phyloP scores from a whole-genome alignment of 2,113 vertebrate species.

The Butastur rufipennis region DNA sequence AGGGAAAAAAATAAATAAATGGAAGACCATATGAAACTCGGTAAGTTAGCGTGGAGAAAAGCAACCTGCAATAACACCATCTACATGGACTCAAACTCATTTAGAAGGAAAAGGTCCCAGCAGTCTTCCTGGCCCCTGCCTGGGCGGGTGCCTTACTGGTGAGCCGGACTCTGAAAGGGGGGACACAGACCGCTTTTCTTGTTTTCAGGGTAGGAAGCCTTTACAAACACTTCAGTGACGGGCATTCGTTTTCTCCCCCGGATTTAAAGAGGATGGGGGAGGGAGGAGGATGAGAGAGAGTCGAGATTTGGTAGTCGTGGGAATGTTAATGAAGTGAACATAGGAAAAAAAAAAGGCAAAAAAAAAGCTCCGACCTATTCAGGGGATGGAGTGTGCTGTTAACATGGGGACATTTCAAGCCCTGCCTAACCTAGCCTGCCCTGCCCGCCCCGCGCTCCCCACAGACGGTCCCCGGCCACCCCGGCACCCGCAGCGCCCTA shows the following conservation, averaged over 20 bases:
- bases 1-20: background rate
- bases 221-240: background rate
- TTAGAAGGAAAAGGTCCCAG: background rate
- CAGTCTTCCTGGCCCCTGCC: background rate
- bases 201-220: background rate
- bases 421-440: background rate
- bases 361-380: background rate
- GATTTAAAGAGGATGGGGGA: background rate
- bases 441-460: background rate
- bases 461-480: background rate
- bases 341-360: no score
- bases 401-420: background rate
- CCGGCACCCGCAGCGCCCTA: background rate
- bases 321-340: conserved; percentile 38
- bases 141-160: background rate
- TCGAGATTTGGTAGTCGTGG: background rate
- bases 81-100: background rate
- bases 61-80: background rate
- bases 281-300: background rate
- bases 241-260: background rate
- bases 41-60: background rate
- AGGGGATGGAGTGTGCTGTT: background rate
- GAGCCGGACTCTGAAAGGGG: background rate
- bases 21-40: background rate
- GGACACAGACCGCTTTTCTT: background rate